Evolutionary conservation across 2,797 vertebrate species (phyloP), one percentile per base, ranked within the genome.

Genomic region (Apogon talboti): DNA sequence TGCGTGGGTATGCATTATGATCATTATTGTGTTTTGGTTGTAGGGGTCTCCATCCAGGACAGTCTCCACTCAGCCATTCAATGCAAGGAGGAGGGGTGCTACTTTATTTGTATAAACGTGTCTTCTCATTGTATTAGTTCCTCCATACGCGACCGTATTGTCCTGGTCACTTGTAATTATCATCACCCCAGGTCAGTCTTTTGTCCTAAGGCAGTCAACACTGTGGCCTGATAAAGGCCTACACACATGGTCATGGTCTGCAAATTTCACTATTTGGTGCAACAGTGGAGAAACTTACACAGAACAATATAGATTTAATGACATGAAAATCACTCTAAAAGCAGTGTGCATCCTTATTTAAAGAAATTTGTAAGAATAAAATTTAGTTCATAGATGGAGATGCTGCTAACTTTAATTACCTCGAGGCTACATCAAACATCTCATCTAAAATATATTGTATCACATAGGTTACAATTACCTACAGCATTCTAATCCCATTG

Each of bases 121-220:
- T 90, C 82, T 89, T 87, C 81, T 85, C 82, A 87, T 92, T 91
- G 88, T 89, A 80, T 87, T 89, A 88, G 85, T 88, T 89, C 87
- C 78, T 89, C 84, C 86, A 85, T 89, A 90, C 72, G 78, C 75
- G 59, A 85, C 86, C 80, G 48, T 89, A 92, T 89, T 92, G 90
- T 92, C 79, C 71, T 87, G 62, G 89, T 93, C 92, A 91, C 84
- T 91, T 92, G 78, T 80, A 89, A 93, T 93, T 90, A 93, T 28
- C 82, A 81, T 94, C 92, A 88, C 71, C 66, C 74, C 56, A 76
- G 84, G 71, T 64, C 42, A 64, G 67, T 61, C 88, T 85, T 90
- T 94, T 94, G 93, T 94, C 79, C 88, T 67, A 76, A 86, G 47
- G 70, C 81, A 83, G 85, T 83, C 88, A 86, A 83, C 78, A 91